These are phyloP conservation scores for Peromyscus melanophrys DNA, from an alignment of 2,797 vertebrate species.

Conservation along the genomic window DNA sequence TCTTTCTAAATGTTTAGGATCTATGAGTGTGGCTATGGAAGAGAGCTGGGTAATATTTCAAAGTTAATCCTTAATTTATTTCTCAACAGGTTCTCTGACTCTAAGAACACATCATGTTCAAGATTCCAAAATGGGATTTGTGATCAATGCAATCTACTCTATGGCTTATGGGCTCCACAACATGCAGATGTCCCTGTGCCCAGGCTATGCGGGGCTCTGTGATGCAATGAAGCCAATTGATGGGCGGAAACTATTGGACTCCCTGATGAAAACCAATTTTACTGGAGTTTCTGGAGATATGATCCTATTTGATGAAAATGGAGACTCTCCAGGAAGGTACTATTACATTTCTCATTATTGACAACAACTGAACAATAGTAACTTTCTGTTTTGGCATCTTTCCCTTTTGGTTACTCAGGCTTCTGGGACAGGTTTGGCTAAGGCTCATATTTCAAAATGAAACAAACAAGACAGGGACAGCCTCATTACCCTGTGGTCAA, in stretches of 20 bases:
- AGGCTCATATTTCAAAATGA: neutral
- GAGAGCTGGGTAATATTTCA: neutral
- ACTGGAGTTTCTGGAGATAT: constrained; percentile 97
- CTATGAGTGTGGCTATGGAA: neutral
- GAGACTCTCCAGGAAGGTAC: constrained; percentile 98
- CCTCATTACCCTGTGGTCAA: neutral
- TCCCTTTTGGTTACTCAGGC: neutral
- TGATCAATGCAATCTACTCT: constrained; percentile 99
- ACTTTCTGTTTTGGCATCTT: neutral
- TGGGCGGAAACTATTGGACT: constrained; percentile 96
- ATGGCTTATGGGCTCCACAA: constrained; percentile 99
- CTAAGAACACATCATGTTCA: constrained; percentile 96
- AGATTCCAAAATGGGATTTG: constrained; percentile 99
- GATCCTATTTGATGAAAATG: constrained; percentile 97
- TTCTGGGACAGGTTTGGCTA: neutral
- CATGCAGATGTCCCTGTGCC: constrained; percentile 96
- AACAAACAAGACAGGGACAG: neutral
- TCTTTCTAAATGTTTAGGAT: neutral
- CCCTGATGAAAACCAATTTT: constrained; percentile 98
- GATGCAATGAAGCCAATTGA: constrained; percentile 98
- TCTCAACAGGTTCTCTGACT: constrained; percentile 90
- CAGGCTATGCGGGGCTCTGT: constrained; percentile 95
- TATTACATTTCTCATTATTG: neutral
- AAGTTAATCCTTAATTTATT: constrained; percentile 58
- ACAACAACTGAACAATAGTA: neutral